Evolutionary conservation across 2,888 invertebrate species (phyloP).

Genomic region (Coelopa pilipes): DNA sequence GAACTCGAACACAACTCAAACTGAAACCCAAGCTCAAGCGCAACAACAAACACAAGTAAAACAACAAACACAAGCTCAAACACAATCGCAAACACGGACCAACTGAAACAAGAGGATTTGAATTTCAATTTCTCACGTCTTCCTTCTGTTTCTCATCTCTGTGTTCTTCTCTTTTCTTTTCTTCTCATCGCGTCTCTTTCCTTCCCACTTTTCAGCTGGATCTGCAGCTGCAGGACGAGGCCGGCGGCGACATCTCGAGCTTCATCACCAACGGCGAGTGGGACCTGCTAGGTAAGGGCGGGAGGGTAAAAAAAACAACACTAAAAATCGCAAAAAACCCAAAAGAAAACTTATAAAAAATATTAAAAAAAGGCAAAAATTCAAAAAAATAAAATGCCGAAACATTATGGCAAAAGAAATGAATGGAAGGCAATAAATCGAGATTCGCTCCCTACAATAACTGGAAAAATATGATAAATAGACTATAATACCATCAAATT

Average conservation of each 20-base stretch:
- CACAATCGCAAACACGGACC: background rate
- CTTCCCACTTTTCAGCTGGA: slow-evolving; percentile 89
- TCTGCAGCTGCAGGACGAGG: slow-evolving; percentile 90
- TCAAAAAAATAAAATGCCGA: background rate
- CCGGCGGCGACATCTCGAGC: slow-evolving; percentile 94
- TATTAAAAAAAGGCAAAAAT: background rate
- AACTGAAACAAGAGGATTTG: background rate
- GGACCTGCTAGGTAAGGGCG: slow-evolving; percentile 90
- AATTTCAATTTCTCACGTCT: background rate
- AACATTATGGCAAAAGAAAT: background rate
- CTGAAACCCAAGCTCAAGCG: no score
- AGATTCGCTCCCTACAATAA: no score
- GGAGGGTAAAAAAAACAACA: no score
- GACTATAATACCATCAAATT: no score
- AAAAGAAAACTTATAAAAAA: background rate
- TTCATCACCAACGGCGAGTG: slow-evolving; percentile 99
- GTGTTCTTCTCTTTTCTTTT: background rate
- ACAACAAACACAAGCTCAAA: background rate
- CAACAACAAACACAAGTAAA: background rate
- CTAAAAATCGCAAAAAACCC: no score
- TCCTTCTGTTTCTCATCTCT: no score
- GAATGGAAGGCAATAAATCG: background rate
- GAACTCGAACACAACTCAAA: no score
- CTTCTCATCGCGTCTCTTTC: no score
- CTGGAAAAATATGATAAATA: no score